Conservation (phyloP, 2,888 invertebrate genomes). For the Sussaba pulchella region DNA sequence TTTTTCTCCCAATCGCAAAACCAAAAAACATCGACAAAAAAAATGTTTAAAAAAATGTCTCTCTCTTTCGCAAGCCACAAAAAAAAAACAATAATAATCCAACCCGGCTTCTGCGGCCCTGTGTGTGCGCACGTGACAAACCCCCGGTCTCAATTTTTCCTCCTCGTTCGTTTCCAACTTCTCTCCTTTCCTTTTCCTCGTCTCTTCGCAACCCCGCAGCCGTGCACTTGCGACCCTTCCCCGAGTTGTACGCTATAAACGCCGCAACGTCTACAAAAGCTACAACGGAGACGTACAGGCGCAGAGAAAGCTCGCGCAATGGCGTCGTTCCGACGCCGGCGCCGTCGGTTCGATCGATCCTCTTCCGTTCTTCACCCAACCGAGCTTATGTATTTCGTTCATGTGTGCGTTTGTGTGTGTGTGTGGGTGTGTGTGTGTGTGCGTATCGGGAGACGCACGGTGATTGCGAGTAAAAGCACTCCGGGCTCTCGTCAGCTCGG, state of each 20-base stretch:
- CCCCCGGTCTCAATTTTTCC: constrained; percentile 14
- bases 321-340: constrained; percentile 82
- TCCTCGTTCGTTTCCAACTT: constrained; percentile 15
- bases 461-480: constrained; percentile 34
- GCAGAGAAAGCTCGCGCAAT: constrained; percentile 69
- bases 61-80: background rate
- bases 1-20: too few relatives aligned
- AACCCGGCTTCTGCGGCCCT: constrained; percentile 55
- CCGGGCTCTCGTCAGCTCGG: constrained; percentile 40
- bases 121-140: constrained; percentile 53
- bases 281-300: constrained; percentile 42
- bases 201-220: background rate
- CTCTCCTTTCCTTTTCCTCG: constrained; percentile 35
- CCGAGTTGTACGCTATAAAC: background rate
- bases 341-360: constrained; percentile 81
- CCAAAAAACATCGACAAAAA: background rate
- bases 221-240: constrained; percentile 13
- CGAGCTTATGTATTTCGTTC: constrained; percentile 49
- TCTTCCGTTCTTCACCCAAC: constrained; percentile 56
- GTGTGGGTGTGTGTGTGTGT: too few relatives aligned
- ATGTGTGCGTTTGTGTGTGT: too few relatives aligned
- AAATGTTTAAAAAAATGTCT: too few relatives aligned
- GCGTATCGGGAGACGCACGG: constrained; percentile 41
- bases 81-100: too few relatives aligned
- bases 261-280: background rate